Evolutionary conservation across 2,113 vertebrate species (phyloP).

Genomic region (Upupa epops): DNA sequence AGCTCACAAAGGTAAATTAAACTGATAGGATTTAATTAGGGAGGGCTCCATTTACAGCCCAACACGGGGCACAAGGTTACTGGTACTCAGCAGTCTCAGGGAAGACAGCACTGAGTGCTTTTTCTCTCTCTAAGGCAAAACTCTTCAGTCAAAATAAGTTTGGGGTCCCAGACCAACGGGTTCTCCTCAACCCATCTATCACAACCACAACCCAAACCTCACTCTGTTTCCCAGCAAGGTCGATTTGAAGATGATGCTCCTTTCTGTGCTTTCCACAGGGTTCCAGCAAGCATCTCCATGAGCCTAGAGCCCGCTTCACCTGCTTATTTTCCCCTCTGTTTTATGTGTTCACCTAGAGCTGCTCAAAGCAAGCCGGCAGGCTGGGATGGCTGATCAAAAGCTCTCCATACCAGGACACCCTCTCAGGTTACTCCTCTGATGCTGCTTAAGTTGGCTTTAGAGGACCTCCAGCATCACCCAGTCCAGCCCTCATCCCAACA

Average conservation of each 20-base stretch:
- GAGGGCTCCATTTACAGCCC: background rate
- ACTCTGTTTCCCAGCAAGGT: background rate
- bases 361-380: too few species aligned
- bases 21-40: background rate
- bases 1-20: background rate
- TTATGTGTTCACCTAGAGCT: background rate
- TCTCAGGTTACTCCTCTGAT: too few species aligned
- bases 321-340: background rate
- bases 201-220: background rate
- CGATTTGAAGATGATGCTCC: background rate
- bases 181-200: background rate
- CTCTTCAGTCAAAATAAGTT: background rate
- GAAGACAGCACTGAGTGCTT: background rate
- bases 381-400: too few species aligned
- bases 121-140: background rate
- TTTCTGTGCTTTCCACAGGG: background rate
- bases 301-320: background rate
- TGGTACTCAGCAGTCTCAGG: background rate
- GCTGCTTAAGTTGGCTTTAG: too few species aligned
- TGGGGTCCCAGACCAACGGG: background rate
- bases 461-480: too few species aligned
- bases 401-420: background rate
- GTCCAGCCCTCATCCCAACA: too few species aligned
- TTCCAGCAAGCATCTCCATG: background rate
- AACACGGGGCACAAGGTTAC: background rate